phyloP scores from a whole-genome alignment of 2,888 invertebrate species.

The Podabrus alpinus region DNA sequence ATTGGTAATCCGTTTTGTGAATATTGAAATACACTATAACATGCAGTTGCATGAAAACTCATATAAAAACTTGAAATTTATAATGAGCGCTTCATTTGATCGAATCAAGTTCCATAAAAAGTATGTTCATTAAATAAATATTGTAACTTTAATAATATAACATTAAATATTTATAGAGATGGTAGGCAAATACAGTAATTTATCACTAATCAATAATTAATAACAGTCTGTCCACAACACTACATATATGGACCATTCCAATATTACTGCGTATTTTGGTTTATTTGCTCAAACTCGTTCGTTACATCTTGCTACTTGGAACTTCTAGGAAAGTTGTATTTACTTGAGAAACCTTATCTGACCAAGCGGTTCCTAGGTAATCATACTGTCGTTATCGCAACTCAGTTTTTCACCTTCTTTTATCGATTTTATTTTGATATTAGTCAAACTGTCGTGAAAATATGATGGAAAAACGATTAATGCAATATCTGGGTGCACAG shows the following conservation, averaged over 20 bases:
- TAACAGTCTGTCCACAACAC: constrained; percentile 8
- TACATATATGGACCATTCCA: background rate
- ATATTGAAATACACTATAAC: background rate
- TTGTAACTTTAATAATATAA: background rate
- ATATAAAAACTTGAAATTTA: background rate
- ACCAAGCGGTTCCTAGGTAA: constrained; percentile 44
- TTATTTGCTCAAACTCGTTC: constrained; percentile 11
- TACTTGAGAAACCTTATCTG: constrained; percentile 44
- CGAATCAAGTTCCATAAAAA: background rate
- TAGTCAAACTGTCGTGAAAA: constrained; percentile 18
- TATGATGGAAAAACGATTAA: constrained; percentile 16
- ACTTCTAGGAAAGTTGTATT: constrained; percentile 34
- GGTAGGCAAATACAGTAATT: background rate
- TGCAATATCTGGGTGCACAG: constrained; percentile 4
- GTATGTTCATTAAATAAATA: background rate
- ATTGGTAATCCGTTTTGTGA: too few relatives aligned
- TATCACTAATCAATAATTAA: background rate
- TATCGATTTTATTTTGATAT: constrained; percentile 13
- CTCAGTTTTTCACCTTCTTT: constrained; percentile 15
- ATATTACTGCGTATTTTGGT: constrained; percentile 12
- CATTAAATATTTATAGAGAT: background rate
- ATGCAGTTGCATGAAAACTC: background rate
- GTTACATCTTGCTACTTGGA: constrained; percentile 5
- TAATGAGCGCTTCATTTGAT: background rate
- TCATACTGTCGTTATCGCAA: constrained; percentile 44